Base-by-base conservation (phyloP, 2,888 invertebrate species). In the Sylvicola cinctus region DNA sequence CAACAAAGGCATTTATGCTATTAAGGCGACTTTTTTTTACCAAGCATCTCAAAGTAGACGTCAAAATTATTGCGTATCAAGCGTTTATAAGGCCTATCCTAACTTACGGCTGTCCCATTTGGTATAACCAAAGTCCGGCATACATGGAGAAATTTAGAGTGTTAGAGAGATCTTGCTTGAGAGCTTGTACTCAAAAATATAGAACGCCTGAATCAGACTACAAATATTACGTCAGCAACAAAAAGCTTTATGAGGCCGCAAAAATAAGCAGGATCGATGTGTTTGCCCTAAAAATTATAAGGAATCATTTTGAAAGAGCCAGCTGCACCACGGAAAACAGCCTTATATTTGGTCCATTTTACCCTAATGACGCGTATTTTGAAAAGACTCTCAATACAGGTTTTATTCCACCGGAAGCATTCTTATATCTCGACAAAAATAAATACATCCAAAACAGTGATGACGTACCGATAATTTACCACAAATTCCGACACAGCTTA, bases 91-190 rank as follows among this genome's bases (percentile, higher is more conserved):
- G 35, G 28, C 31, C 35, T n/a, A 31, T 35, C 17, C 14, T 30
- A 2, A 35, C 35, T 36, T n/a, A n/a, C n/a, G n/a, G n/a, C n/a
- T n/a, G n/a, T n/a, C n/a, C n/a, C n/a, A n/a, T n/a, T n/a, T n/a
- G 36, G 36, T 36, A 14, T 13, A 36, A 36, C 16, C 13, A 16
- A 14, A 33, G 36, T 20, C 26, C 36, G n/a, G 7, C 10, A 14
- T 3, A 6, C 6, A 33, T 32, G 36, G 36, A 36, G 16, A 20
- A 23, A 3, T 8, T 16, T 16, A 28, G 33, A 36, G n/a, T 33
- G 10, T 33, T 36, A 25, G 36, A 36, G 14, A 32, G 36, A 11
- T 29, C 29, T 12, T 33, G 29, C 23, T 15, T 33, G 2, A 17
- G 36, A 11, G 25, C 29, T 8, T 32, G 33, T 16, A n/a, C 16